phyloP scores from a whole-genome alignment of 64 coral and sea anemone species.

The Porites australiensis region DNA sequence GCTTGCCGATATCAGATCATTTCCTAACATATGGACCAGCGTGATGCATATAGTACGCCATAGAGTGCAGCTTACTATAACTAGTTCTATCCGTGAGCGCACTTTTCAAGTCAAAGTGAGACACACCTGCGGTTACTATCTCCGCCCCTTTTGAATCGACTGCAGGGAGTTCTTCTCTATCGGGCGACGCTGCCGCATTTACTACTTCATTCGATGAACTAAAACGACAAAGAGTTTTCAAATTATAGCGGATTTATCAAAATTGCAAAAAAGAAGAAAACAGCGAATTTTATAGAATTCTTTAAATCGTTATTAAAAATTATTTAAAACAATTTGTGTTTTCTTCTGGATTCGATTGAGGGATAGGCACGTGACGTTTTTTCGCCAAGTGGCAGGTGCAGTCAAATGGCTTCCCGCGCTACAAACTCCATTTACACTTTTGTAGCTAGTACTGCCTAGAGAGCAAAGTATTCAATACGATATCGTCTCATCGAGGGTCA shows the following conservation, averaged over 20 bases:
- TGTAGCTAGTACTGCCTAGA: not conserved
- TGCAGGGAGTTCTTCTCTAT: too few relatives aligned
- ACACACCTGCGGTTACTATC: conserved; percentile 43
- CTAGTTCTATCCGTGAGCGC: too few relatives aligned
- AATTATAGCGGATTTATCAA: conserved; percentile 42
- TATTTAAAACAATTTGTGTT: conserved; percentile 46
- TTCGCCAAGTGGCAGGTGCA: conserved; percentile 41
- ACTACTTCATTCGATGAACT: conserved; percentile 28
- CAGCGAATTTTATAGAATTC: conserved; percentile 61
- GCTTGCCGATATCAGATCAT: conserved; percentile 49
- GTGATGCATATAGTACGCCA: too few relatives aligned
- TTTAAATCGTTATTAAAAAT: conserved; percentile 41
- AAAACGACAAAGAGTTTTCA: conserved; percentile 34
- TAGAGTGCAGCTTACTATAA: too few relatives aligned
- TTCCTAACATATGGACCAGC: conserved; percentile 31
- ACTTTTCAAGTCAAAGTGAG: conserved; percentile 5
- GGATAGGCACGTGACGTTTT: conserved; percentile 45
- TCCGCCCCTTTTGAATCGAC: conserved; percentile 14
- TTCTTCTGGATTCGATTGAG: conserved; percentile 56
- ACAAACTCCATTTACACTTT: conserved; percentile 31
- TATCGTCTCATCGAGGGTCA: too few relatives aligned
- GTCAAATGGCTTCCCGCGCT: conserved; percentile 40
- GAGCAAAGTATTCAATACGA: too few relatives aligned
- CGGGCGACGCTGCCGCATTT: too few relatives aligned
- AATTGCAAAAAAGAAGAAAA: conserved; percentile 60